Conservation (phyloP, 64 coral and sea anemone species). For the Hydrozoanthus tunicans region DNA sequence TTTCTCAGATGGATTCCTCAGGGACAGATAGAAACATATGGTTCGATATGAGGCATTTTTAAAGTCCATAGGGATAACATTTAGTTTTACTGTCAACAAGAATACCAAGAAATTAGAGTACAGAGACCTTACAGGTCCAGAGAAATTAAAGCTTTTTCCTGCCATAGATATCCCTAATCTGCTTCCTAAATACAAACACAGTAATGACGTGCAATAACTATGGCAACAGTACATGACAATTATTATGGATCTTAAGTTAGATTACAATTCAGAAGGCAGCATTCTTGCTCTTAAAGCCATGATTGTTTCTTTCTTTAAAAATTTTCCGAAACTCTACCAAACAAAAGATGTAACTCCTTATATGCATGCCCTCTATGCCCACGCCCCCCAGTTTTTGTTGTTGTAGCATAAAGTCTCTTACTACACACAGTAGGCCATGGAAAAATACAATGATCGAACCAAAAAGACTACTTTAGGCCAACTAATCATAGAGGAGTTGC, state of each 20-base stretch:
- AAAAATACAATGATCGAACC: conserved; percentile 28
- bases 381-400: conserved; percentile 16
- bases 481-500: conserved; percentile 51
- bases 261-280: conserved; percentile 19
- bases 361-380: conserved; percentile 19
- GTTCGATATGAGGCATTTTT: conserved; percentile 39
- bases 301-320: conserved; percentile 9
- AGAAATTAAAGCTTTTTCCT: neutral
- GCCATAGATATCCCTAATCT: conserved; percentile 17
- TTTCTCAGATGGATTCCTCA: conserved; percentile 51
- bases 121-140: conserved; percentile 70
- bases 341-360: conserved; percentile 47
- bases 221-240: conserved; percentile 51
- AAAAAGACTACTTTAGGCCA: conserved; percentile 45
- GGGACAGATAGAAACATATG: conserved; percentile 63
- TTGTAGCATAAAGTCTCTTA: conserved; percentile 34
- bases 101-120: conserved; percentile 61
- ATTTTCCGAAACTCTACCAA: conserved; percentile 26
- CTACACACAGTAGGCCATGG: conserved; percentile 42
- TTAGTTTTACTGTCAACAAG: conserved; percentile 44
- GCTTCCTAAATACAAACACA: conserved; percentile 2
- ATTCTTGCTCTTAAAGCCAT: conserved; percentile 17
- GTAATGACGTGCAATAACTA: conserved; percentile 28
- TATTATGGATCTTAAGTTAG: conserved; percentile 44
- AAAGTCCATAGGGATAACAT: conserved; percentile 29